These are phyloP conservation scores for Phyllotis vaccarum DNA, from an alignment of 2,797 vertebrate species.

Conservation along the genomic window DNA sequence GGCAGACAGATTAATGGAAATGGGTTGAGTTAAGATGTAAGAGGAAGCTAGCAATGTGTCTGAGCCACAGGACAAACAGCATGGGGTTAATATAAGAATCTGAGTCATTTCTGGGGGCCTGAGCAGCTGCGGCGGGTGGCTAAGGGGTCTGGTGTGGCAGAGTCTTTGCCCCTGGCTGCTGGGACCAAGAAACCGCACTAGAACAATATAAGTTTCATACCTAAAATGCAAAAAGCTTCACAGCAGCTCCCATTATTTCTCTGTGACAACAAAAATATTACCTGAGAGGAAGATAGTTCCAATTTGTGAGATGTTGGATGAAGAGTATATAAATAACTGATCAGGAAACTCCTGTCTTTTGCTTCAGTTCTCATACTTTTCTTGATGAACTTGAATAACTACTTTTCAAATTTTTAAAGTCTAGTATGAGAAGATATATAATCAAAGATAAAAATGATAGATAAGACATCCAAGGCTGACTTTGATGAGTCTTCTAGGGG, in stretches of 20 bases:
- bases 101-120: no score
- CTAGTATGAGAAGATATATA: constrained; percentile 22
- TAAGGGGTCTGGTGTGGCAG: no score
- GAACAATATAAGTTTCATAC: no score
- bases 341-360: not conserved
- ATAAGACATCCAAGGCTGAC: not conserved
- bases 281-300: not conserved
- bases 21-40: no score
- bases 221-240: not conserved
- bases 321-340: not conserved
- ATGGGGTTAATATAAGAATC: no score
- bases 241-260: not conserved
- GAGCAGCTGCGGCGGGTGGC: no score
- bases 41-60: no score
- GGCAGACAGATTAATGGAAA: no score
- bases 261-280: constrained; percentile 27
- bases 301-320: constrained; percentile 13
- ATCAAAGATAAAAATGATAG: not conserved
- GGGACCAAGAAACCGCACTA: no score
- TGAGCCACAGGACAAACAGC: no score
- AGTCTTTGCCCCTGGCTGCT: no score
- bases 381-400: not conserved
- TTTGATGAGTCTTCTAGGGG: not conserved
- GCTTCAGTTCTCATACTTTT: not conserved
- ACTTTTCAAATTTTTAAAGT: not conserved